These are phyloP conservation scores for Petrophora chlorosata DNA, from an alignment of 2,888 invertebrate species.

Conservation along the genomic window DNA sequence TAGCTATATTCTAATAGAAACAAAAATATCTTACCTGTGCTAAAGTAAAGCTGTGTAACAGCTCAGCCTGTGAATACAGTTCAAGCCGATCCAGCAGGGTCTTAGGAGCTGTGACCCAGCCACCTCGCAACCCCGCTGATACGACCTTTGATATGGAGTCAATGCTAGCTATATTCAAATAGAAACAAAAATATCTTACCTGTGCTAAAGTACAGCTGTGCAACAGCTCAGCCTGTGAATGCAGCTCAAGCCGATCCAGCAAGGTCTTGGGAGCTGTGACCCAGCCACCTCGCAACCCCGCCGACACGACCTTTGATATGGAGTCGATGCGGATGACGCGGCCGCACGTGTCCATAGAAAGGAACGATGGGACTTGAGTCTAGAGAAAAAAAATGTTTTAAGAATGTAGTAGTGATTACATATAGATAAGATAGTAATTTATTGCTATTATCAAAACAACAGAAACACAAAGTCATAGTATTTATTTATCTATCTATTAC, in stretches of 20 bases:
- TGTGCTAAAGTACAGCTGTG: slow-evolving; percentile 63
- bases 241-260: slow-evolving; percentile 86
- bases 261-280: slow-evolving; percentile 88
- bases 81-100: slow-evolving; percentile 85
- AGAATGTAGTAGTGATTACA: not conserved
- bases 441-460: not conserved
- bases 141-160: slow-evolving; percentile 90
- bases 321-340: slow-evolving; percentile 91
- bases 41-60: slow-evolving; percentile 63
- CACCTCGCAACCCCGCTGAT: slow-evolving; percentile 85
- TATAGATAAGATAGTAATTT: not conserved
- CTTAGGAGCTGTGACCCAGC: slow-evolving; percentile 89
- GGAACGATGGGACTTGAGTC: slow-evolving; percentile 85
- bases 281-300: slow-evolving; percentile 88
- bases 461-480: no score
- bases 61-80: slow-evolving; percentile 88
- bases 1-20: no score
- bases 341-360: slow-evolving; percentile 89
- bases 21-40: slow-evolving; percentile 64
- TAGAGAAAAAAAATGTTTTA: slow-evolving; percentile 36
- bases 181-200: slow-evolving; percentile 36
- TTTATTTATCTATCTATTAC: no score
- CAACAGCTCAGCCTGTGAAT: slow-evolving; percentile 87
- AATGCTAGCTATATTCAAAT: slow-evolving; percentile 62
- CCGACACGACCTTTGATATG: slow-evolving; percentile 86